phyloP scores from a whole-genome alignment of 2,888 invertebrate species.

The Erpobdella octoculata region DNA sequence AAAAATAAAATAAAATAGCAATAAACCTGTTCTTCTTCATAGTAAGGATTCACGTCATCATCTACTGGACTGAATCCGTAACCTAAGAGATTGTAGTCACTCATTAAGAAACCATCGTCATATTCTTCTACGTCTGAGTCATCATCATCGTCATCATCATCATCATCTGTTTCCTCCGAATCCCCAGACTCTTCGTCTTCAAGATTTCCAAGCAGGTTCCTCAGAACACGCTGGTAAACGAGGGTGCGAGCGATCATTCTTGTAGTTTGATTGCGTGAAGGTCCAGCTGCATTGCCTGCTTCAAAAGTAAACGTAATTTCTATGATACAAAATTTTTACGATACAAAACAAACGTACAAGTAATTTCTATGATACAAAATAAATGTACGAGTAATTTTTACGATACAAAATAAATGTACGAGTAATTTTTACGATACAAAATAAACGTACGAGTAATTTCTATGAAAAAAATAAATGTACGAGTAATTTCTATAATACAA shows the following conservation, averaged over 20 bases:
- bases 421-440: too few species aligned
- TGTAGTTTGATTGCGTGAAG: neutral
- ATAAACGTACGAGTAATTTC: too few species aligned
- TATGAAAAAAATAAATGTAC: too few species aligned
- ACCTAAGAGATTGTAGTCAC: neutral
- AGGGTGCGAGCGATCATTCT: neutral
- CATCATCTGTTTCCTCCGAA: conserved; percentile 22
- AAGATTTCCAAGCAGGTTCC: neutral
- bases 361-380: too few species aligned
- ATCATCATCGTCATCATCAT: conserved; percentile 21
- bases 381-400: too few species aligned
- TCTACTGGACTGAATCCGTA: neutral
- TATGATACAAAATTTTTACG: too few species aligned
- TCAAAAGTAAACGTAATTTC: too few species aligned
- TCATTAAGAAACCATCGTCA: conserved; percentile 17
- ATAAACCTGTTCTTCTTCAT: neutral
- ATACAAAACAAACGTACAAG: too few species aligned
- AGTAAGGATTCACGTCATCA: neutral
- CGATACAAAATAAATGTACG: too few species aligned
- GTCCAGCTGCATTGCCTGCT: too few species aligned
- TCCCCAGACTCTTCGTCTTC: conserved; percentile 4
- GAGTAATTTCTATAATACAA: too few species aligned
- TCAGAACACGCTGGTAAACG: neutral
- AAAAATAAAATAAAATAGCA: neutral
- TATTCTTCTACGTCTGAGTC: conserved; percentile 25